A percentile compares a stretch with the other conserved stretches of the same genome.
These are phyloP conservation scores for Coturnix japonica DNA, from an alignment of 2,113 vertebrate genomes.

Conservation along the genomic window DNA sequence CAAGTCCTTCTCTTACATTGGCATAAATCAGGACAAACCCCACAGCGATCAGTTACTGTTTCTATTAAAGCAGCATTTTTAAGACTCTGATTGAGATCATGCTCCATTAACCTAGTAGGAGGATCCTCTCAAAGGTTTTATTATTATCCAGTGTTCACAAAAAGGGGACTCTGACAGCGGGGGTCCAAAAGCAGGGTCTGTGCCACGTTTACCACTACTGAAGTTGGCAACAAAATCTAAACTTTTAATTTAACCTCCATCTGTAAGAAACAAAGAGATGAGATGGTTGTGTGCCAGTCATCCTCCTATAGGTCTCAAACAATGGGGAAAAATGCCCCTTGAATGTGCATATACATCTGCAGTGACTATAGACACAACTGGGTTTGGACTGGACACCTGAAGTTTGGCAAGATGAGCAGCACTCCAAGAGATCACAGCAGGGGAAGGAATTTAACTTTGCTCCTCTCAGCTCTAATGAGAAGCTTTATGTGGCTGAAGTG, in stretches of 20 bases:
- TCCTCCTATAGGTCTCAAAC: not conserved
- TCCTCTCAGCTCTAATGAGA: not conserved
- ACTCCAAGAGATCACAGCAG: not conserved
- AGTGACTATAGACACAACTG: not conserved
- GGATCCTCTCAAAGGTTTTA: conserved; percentile 7
- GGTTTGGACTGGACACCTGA: not conserved
- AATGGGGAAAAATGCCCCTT: not conserved
- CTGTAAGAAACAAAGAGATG: not conserved
- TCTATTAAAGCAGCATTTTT: conserved; percentile 56
- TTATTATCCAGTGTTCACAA: not conserved
- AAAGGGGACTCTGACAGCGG: not conserved
- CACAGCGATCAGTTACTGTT: conserved; percentile 55
- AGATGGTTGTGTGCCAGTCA: not conserved
- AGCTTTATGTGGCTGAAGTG: not conserved
- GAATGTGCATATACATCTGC: not conserved
- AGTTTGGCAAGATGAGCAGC: not conserved
- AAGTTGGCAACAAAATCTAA: not conserved
- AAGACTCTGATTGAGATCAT: conserved; percentile 51
- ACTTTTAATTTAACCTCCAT: not conserved
- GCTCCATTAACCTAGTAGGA: conserved; percentile 53
- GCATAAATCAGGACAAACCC: conserved; percentile 64
- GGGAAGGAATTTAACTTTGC: not conserved
- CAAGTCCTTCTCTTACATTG: conserved; percentile 17
- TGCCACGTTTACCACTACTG: not conserved
- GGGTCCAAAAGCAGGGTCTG: not conserved